These are phyloP conservation scores for Calliopum simillimum DNA, from an alignment of 2,888 invertebrate species.

Conservation along the genomic window DNA sequence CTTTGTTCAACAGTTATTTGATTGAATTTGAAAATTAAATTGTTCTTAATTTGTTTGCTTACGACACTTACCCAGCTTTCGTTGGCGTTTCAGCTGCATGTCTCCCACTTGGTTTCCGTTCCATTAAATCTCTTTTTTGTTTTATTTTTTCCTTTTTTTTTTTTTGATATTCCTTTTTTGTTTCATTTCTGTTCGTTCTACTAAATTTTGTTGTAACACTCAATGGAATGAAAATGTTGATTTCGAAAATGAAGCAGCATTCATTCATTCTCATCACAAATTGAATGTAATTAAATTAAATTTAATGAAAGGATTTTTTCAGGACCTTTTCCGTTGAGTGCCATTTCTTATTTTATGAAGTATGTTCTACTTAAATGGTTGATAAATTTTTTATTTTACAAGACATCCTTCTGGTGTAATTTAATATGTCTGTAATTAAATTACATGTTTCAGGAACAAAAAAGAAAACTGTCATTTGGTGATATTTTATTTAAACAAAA, in stretches of 20 bases:
- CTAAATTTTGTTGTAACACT: not conserved
- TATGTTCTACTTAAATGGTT: too few species aligned
- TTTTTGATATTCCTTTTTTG: not conserved
- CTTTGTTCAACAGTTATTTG: slow-evolving; percentile 26
- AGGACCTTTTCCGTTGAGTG: too few species aligned
- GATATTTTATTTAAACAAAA: too few species aligned
- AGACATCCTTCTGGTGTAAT: too few species aligned
- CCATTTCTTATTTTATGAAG: too few species aligned
- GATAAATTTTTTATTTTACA: too few species aligned
- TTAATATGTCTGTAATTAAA: too few species aligned
- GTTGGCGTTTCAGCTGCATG: not conserved
- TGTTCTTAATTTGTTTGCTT: slow-evolving; percentile 31
- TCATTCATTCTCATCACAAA: slow-evolving; percentile 3
- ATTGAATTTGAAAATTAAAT: slow-evolving; percentile 22
- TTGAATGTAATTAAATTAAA: slow-evolving; percentile 29
- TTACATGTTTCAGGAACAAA: too few species aligned
- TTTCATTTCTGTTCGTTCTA: not conserved
- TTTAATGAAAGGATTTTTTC: not conserved
- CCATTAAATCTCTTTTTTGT: not conserved
- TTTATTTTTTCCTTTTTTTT: too few species aligned
- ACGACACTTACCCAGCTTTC: slow-evolving; percentile 4
- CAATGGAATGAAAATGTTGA: slow-evolving; percentile 12
- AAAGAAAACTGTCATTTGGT: too few species aligned
- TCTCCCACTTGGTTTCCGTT: slow-evolving; percentile 1
- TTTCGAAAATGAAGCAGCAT: not conserved